These are phyloP conservation scores for Platanista minor DNA, from an alignment of 2,113 vertebrate species.

Conservation along the genomic window DNA sequence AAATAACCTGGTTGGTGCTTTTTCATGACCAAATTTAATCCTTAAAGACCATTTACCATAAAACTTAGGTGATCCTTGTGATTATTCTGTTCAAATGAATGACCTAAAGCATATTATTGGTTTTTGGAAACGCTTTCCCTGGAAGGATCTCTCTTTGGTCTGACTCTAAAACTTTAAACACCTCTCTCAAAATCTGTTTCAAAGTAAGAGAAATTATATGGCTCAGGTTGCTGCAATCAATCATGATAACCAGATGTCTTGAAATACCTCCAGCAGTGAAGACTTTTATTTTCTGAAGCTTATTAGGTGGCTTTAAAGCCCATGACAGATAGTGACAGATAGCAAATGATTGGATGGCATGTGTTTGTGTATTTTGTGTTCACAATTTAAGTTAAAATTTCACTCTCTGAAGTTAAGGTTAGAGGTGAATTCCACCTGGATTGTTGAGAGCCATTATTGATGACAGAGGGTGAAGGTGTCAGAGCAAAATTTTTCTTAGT, in stretches of 20 bases:
- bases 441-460: not conserved
- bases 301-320: not conserved
- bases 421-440: not conserved
- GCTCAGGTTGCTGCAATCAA: not conserved
- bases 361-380: not conserved
- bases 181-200: conserved; percentile 18
- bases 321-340: not conserved
- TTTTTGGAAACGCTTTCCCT: not conserved
- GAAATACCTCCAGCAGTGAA: not conserved
- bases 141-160: not conserved
- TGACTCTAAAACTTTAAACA: conserved; percentile 2
- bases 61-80: not conserved
- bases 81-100: not conserved
- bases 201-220: not conserved
- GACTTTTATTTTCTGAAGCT: conserved; percentile 20
- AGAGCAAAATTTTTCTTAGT: conserved; percentile 9
- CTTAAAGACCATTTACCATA: not conserved
- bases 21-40: conserved; percentile 21
- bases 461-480: not conserved
- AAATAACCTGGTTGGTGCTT: not conserved
- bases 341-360: not conserved
- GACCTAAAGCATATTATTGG: not conserved
- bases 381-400: conserved; percentile 11
- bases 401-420: not conserved
- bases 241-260: not conserved